Evolutionary conservation across 2,888 invertebrate species (phyloP).

Genomic region (Leptinotarsa tumamoca): DNA sequence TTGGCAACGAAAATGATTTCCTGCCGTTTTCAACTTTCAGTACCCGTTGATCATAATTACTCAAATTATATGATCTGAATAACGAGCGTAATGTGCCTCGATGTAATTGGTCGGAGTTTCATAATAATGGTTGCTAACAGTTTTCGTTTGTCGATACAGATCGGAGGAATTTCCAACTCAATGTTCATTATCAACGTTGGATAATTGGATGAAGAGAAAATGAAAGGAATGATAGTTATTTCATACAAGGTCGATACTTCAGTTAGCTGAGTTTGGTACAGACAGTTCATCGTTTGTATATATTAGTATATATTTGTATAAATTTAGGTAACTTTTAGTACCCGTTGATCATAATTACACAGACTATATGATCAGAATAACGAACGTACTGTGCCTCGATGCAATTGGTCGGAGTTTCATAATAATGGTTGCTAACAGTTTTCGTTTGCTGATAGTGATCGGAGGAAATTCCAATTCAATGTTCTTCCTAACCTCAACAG

Average conservation of each 20-base stretch:
- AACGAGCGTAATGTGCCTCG: neutral
- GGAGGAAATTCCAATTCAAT: neutral
- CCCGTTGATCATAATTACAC: neutral
- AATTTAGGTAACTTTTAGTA: neutral
- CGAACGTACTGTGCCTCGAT: neutral
- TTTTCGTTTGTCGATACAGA: neutral
- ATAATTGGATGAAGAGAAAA: neutral
- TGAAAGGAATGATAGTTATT: neutral
- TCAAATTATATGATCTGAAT: neutral
- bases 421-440: slow-evolving; percentile 11
- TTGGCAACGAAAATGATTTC: neutral
- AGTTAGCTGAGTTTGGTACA: too few relatives aligned
- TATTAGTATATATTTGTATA: too few relatives aligned
- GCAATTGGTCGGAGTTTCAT: neutral
- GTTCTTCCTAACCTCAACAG: too few relatives aligned
- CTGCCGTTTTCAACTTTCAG: neutral
- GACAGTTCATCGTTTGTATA: too few relatives aligned
- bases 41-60: slow-evolving; percentile 2
- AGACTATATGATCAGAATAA: neutral
- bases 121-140: slow-evolving; percentile 7
- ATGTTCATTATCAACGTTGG: neutral
- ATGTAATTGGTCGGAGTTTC: neutral
- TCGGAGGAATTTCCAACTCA: neutral
- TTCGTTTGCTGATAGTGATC: neutral
- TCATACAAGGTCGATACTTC: neutral